Evolutionary conservation across 1,140 invertebrate species (phyloP).

Genomic region (Pteromalus puparum): DNA sequence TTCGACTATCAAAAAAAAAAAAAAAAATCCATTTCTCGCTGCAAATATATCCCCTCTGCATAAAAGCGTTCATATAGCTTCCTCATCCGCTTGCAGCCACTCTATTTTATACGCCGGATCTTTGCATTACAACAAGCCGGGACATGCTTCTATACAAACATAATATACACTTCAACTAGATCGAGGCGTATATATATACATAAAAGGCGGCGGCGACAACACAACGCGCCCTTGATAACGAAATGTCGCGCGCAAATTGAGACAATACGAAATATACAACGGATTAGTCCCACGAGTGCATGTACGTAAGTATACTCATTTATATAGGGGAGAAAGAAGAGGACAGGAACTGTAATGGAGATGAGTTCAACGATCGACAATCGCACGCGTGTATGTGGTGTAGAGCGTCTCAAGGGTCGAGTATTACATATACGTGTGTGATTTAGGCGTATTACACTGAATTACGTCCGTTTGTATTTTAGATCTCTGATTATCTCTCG

Average conservation of each 20-base stretch:
- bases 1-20: neutral
- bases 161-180: neutral
- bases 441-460: too few species aligned
- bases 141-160: too few species aligned
- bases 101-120: neutral
- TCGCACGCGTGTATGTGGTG: too few species aligned
- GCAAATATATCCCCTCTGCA: neutral
- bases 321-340: neutral
- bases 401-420: neutral
- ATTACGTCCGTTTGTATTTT: too few species aligned
- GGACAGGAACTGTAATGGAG: neutral
- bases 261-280: slow-evolving; percentile 16
- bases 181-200: neutral
- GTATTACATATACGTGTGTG: too few species aligned
- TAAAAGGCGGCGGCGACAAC: neutral
- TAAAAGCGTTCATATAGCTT: too few species aligned
- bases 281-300: neutral
- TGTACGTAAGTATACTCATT: neutral
- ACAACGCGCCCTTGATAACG: neutral
- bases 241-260: slow-evolving; percentile 4
- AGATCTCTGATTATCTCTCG: too few species aligned
- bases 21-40: too few species aligned
- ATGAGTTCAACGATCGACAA: slow-evolving; percentile 16
- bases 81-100: neutral
- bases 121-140: neutral